Percentiles rank a stretch among this genome's conserved stretches.
These are phyloP conservation scores for Semnopithecus entellus DNA, from an alignment of 2,113 vertebrate species.

Conservation along the genomic window DNA sequence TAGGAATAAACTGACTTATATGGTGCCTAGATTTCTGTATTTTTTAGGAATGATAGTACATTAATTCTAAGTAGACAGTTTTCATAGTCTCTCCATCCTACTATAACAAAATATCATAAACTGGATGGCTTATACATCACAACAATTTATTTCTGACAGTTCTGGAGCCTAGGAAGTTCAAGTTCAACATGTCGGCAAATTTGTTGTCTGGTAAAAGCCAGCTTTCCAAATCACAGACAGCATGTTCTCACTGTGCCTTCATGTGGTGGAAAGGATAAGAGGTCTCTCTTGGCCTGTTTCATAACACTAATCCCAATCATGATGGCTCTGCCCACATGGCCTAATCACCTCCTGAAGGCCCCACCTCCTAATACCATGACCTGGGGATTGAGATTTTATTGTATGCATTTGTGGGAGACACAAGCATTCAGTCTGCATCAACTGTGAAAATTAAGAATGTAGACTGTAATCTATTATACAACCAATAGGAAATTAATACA, in stretches of 20 bases:
- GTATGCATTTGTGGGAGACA: not conserved
- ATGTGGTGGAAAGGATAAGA: too few relatives aligned
- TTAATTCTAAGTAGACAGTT: not conserved
- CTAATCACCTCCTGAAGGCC: not conserved
- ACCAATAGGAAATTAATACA: not conserved
- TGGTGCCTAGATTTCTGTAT: not conserved
- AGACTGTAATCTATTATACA: not conserved
- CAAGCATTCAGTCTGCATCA: not conserved
- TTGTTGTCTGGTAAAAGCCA: not conserved
- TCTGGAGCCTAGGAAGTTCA: not conserved
- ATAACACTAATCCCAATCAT: not conserved
- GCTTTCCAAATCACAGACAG: not conserved
- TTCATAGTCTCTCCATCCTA: too few relatives aligned
- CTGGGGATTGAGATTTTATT: not conserved
- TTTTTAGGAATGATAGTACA: not conserved
- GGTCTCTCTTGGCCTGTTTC: not conserved
- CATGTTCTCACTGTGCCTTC: not conserved
- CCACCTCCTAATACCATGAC: not conserved
- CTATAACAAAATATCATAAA: not conserved
- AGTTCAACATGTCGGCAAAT: not conserved
- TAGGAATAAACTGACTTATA: not conserved
- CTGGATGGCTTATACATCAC: too few relatives aligned
- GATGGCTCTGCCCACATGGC: not conserved
- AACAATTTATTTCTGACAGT: not conserved
- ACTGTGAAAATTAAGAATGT: not conserved